Evolutionary conservation across 2,113 vertebrate genomes (phyloP).

Genomic region (Alouatta palliata): DNA sequence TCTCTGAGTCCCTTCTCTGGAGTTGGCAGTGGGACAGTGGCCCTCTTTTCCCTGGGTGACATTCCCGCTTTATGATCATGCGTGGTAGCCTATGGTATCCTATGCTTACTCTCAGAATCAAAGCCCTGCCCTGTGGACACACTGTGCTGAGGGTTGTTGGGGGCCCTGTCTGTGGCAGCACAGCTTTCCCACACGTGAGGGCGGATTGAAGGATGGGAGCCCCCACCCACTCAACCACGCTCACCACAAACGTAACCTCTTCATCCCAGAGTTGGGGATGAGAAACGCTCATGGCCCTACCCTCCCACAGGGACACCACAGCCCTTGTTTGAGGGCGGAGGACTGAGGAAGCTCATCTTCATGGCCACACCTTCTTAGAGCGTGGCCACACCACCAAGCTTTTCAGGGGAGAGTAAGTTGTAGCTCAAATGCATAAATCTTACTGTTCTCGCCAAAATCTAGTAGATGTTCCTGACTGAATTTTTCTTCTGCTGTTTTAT

Average conservation of each 20-base stretch:
- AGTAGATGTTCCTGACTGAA: neutral
- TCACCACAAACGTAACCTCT: neutral
- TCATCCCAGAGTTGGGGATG: neutral
- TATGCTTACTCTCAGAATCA: neutral
- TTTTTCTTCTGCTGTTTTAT: neutral
- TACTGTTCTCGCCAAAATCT: neutral
- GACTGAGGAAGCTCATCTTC: neutral
- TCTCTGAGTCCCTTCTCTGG: neutral
- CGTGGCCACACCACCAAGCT: neutral
- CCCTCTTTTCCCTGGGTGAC: neutral
- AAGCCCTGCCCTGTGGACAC: rapidly evolving
- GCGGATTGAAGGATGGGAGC: too few species aligned
- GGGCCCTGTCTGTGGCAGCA: too few species aligned
- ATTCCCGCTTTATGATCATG: too few species aligned
- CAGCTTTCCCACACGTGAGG: neutral
- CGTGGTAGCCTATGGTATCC: neutral
- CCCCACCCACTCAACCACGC: neutral
- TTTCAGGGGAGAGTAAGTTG: neutral
- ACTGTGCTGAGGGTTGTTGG: too few species aligned
- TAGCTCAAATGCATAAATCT: neutral
- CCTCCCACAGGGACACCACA: neutral
- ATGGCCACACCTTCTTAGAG: too few species aligned
- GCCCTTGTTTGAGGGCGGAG: neutral
- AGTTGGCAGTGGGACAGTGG: too few species aligned
- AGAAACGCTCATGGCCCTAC: neutral